Evolutionary conservation across 35 echinoderm and acorn worm species (phyloP).

Genomic region (Lytechinus variegatus): DNA sequence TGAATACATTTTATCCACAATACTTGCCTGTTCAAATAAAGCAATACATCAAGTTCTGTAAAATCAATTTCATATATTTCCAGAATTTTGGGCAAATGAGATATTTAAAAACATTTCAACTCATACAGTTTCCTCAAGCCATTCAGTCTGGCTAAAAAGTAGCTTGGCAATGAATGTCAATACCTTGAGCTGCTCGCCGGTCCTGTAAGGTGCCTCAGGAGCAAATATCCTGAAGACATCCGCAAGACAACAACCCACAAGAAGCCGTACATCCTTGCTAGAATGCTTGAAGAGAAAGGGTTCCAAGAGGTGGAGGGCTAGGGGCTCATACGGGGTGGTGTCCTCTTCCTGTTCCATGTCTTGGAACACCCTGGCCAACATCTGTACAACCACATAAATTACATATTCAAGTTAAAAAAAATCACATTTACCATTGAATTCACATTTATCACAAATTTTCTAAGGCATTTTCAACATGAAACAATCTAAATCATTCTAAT

Average conservation of each 20-base stretch:
- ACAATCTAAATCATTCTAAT: too few relatives aligned
- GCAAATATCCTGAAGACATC: constrained; percentile 98
- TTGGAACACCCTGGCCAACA: constrained; percentile 89
- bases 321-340: constrained; percentile 71
- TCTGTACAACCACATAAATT: constrained; percentile 17
- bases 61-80: not conserved
- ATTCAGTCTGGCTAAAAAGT: not conserved
- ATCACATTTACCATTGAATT: too few relatives aligned
- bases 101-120: too few relatives aligned
- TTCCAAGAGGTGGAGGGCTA: constrained; percentile 76
- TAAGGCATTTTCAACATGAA: too few relatives aligned
- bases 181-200: constrained; percentile 89
- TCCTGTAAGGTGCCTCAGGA: constrained; percentile 94
- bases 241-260: constrained; percentile 95
- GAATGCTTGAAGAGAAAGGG: constrained; percentile 83
- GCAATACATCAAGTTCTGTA: not conserved
- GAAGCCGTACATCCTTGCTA: constrained; percentile 89
- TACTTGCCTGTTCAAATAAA: not conserved
- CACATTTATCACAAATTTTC: too few relatives aligned
- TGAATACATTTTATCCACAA: not conserved
- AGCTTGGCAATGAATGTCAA: not conserved
- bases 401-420: too few relatives aligned
- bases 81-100: not conserved
- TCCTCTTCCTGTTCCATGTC: constrained; percentile 99
- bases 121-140: too few relatives aligned